phyloP scores from a whole-genome alignment of 2,113 vertebrate genomes.

The Accipiter virgatus region DNA sequence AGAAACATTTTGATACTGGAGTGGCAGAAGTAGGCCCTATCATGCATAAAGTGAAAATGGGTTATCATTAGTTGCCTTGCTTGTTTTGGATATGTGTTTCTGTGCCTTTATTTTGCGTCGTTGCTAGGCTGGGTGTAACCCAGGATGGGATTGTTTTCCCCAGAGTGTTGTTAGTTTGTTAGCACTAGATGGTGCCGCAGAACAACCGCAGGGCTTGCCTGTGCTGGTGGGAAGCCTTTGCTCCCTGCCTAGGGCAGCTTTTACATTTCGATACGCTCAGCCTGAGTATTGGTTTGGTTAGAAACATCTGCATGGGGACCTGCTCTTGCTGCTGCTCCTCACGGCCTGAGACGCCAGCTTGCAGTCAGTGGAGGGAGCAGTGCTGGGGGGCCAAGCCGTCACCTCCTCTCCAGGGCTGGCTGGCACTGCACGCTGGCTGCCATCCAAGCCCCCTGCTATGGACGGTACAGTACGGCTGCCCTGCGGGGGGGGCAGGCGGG shows the following conservation, averaged over 20 bases:
- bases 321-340: not conserved
- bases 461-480: fast-evolving
- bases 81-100: not conserved
- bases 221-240: not conserved
- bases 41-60: not conserved
- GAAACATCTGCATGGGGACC: not conserved
- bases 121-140: fast-evolving
- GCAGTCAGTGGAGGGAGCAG: not conserved
- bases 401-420: not conserved
- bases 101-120: not conserved
- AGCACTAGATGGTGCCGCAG: conserved; percentile 42
- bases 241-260: fast-evolving
- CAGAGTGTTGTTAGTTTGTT: not conserved
- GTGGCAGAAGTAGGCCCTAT: not conserved
- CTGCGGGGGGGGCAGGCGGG: not conserved
- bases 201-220: not conserved
- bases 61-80: not conserved
- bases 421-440: not conserved
- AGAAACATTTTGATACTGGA: fast-evolving
- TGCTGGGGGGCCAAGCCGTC: too few species aligned
- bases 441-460: fast-evolving
- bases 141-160: not conserved
- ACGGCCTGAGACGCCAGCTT: not conserved
- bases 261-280: not conserved
- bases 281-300: not conserved